A percentile compares a stretch with the other conserved stretches of the same genome.
These are phyloP conservation scores for Meles meles DNA, from an alignment of 2,113 vertebrate genomes.

Conservation along the genomic window DNA sequence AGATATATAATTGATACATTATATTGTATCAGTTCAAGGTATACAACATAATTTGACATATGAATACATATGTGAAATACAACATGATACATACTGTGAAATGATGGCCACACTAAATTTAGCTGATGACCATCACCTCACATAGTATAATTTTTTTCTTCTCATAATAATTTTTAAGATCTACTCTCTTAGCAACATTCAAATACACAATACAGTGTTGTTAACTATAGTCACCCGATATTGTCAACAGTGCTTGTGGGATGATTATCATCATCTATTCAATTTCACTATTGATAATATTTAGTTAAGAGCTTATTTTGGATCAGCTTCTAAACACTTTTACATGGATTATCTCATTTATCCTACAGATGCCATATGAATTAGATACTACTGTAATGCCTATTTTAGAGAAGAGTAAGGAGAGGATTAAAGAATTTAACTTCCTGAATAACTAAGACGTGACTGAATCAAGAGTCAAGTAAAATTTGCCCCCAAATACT, in stretches of 20 bases:
- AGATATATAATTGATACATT: not conserved
- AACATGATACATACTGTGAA: not conserved
- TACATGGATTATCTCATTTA: not conserved
- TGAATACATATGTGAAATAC: not conserved
- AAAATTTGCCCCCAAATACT: not conserved
- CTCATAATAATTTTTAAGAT: not conserved
- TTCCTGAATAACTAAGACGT: not conserved
- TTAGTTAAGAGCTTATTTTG: not conserved
- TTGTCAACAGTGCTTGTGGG: not conserved
- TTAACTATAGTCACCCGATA: not conserved
- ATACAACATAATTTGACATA: not conserved
- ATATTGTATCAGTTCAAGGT: not conserved
- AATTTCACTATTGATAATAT: not conserved
- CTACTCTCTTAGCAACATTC: not conserved
- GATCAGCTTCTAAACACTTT: not conserved
- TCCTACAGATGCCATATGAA: not conserved
- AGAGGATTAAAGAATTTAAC: not conserved
- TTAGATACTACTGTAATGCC: not conserved
- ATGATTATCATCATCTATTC: not conserved
- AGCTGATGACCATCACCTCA: not conserved
- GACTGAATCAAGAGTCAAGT: not conserved
- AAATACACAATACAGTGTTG: not conserved
- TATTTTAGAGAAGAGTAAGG: not conserved
- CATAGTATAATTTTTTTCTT: not conserved
- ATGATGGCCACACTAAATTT: not conserved